Conservation (phyloP, 2,888 invertebrate genomes). For the Eulithis testata region DNA sequence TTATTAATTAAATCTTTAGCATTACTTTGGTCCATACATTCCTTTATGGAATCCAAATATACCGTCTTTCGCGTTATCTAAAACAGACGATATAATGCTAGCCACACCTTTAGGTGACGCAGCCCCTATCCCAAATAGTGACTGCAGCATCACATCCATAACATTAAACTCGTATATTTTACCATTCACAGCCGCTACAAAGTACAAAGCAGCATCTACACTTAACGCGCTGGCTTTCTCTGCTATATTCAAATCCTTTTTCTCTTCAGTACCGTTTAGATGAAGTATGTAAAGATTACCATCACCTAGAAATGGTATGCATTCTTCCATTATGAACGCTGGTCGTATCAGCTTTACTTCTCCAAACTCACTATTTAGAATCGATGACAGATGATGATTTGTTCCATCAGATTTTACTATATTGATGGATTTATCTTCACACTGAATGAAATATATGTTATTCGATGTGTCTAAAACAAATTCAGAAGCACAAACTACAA, state of each 20-base stretch:
- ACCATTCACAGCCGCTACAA: conserved; percentile 65
- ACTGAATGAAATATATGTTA: conserved; percentile 67
- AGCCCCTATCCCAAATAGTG: conserved; percentile 58
- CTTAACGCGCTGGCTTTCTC: conserved; percentile 65
- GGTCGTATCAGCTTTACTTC: conserved; percentile 62
- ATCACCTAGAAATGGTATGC: conserved; percentile 67
- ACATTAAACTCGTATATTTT: conserved; percentile 72
- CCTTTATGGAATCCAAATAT: conserved; percentile 43
- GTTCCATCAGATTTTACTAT: conserved; percentile 55
- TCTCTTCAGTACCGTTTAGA: conserved; percentile 62
- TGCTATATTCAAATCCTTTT: conserved; percentile 58
- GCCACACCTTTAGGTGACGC: conserved; percentile 56
- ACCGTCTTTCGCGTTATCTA: conserved; percentile 55
- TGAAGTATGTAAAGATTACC: conserved; percentile 58
- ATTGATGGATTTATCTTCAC: conserved; percentile 56
- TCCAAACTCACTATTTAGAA: conserved; percentile 57
- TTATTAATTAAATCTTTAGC: background rate
- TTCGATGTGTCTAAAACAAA: conserved; percentile 72
- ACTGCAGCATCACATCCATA: conserved; percentile 63
- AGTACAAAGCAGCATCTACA: conserved; percentile 65
- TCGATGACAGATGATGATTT: conserved; percentile 47
- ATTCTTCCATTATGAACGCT: conserved; percentile 67
- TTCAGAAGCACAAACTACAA: conserved; percentile 58
- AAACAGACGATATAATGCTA: conserved; percentile 61
- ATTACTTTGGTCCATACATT: background rate